Conservation (phyloP, 1,140 invertebrate genomes). For the Venturia canescens region DNA sequence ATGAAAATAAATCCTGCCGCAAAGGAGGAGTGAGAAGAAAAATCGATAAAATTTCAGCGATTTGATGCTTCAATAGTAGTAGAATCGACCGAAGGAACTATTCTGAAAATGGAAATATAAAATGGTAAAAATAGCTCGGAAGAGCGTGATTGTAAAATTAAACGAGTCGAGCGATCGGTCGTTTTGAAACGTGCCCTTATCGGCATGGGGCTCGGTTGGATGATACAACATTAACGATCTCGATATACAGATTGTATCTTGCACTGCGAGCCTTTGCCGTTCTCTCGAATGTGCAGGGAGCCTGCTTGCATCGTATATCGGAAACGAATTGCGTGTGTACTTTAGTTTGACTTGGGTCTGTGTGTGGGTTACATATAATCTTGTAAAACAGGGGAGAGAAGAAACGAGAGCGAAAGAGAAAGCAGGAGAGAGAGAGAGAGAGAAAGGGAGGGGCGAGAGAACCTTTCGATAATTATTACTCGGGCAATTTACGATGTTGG, state of each 20-base stretch:
- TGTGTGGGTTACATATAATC: neutral
- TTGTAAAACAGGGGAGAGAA: too few relatives aligned
- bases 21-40: neutral
- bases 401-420: neutral
- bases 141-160: neutral
- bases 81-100: too few relatives aligned
- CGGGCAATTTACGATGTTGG: constrained; percentile 28
- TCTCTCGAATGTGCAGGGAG: neutral
- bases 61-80: too few relatives aligned
- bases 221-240: constrained; percentile 10
- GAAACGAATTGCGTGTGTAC: constrained; percentile 13
- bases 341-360: neutral
- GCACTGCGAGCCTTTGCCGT: neutral
- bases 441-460: neutral
- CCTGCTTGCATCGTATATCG: neutral
- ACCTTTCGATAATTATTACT: constrained; percentile 38
- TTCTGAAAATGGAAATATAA: too few relatives aligned
- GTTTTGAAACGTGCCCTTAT: neutral
- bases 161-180: neutral
- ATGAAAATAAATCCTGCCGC: neutral
- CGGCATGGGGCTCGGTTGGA: neutral
- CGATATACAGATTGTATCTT: neutral
- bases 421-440: neutral
- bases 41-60: neutral
- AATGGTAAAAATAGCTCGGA: neutral